Conservation (phyloP, 2,888 invertebrate species). For the Drosophila siamana region DNA sequence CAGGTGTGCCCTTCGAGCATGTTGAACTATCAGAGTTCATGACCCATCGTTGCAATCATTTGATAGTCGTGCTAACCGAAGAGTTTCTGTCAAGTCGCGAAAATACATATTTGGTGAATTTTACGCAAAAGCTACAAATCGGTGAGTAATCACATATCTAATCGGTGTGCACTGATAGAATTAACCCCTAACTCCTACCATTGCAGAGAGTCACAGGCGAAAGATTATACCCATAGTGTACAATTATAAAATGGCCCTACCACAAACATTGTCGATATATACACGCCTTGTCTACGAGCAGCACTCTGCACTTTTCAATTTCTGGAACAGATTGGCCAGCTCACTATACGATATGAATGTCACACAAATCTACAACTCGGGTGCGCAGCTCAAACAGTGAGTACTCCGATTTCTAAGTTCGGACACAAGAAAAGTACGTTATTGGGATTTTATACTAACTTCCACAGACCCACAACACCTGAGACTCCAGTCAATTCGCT, state of each 20-base stretch:
- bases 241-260: constrained; percentile 87
- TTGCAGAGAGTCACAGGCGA: constrained; percentile 87
- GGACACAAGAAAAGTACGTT: background rate
- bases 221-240: constrained; percentile 91
- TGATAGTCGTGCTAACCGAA: constrained; percentile 92
- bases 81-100: constrained; percentile 91
- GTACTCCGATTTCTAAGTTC: background rate
- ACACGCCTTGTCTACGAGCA: constrained; percentile 88
- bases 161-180: background rate
- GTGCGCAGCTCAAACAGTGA: constrained; percentile 49
- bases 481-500: constrained; percentile 7
- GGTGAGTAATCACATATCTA: constrained; percentile 86
- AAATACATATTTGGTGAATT: constrained; percentile 92
- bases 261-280: constrained; percentile 89
- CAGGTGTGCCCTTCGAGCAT: constrained; percentile 90
- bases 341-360: constrained; percentile 84
- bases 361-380: constrained; percentile 37
- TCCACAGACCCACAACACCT: constrained; percentile 26
- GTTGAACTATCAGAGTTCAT: constrained; percentile 91
- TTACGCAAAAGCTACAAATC: constrained; percentile 92
- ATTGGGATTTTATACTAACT: background rate
- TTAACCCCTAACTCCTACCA: background rate
- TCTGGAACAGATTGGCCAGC: constrained; percentile 89
- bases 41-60: constrained; percentile 90
- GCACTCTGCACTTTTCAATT: constrained; percentile 87